phyloP scores from a whole-genome alignment of 1,140 invertebrate genomes.

The Coenobita brevimanus region DNA sequence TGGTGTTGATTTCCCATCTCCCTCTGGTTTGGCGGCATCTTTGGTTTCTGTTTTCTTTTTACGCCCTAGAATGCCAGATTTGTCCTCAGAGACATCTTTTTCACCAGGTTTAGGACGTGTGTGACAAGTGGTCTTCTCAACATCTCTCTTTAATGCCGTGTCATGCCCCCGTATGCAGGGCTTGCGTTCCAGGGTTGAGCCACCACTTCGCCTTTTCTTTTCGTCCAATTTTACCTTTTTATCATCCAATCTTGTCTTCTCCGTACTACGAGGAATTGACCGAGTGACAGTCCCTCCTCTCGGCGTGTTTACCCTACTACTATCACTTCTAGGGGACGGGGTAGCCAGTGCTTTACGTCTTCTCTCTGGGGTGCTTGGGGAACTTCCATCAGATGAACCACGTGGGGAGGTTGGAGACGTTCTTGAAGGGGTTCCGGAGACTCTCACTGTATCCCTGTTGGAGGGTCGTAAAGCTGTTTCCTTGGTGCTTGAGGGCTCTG shows the following conservation, averaged over 20 bases:
- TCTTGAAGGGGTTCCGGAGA: slow-evolving; percentile 24
- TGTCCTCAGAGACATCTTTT: slow-evolving; percentile 29
- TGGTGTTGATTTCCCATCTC: no score
- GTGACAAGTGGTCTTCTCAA: slow-evolving; percentile 28
- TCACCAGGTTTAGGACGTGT: slow-evolving; percentile 30
- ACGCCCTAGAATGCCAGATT: slow-evolving; percentile 46
- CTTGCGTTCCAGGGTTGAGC: neutral
- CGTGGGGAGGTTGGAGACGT: slow-evolving; percentile 49
- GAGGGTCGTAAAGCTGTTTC: slow-evolving; percentile 17
- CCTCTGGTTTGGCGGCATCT: no score
- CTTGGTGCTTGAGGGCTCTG: neutral
- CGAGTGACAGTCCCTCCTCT: slow-evolving; percentile 32
- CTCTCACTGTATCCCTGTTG: slow-evolving; percentile 22
- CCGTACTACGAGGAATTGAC: slow-evolving; percentile 17
- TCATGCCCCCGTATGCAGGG: slow-evolving; percentile 8
- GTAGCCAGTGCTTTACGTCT: slow-evolving; percentile 9
- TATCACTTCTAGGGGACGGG: slow-evolving; percentile 34
- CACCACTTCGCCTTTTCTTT: neutral
- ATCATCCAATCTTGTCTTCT: slow-evolving; percentile 14
- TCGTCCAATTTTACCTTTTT: slow-evolving; percentile 18
- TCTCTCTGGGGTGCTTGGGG: slow-evolving; percentile 38
- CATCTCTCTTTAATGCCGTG: neutral
- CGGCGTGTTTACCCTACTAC: slow-evolving; percentile 44
- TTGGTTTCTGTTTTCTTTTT: slow-evolving; percentile 58
- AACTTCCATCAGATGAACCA: slow-evolving; percentile 43